These are phyloP conservation scores for Mamestra configurata DNA, from an alignment of 1,140 invertebrate genomes.

Conservation along the genomic window DNA sequence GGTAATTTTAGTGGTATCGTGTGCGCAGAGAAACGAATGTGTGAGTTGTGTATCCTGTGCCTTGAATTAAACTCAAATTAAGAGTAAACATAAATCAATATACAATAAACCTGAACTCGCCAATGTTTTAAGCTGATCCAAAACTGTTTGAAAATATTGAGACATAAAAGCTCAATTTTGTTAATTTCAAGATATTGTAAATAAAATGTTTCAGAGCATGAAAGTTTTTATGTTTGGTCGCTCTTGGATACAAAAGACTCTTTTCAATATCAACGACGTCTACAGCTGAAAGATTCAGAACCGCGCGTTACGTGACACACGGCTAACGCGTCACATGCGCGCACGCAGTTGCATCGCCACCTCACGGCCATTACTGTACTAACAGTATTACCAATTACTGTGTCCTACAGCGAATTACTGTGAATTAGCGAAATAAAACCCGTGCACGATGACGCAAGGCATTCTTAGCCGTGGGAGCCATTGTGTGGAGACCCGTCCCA, in stretches of 20 bases:
- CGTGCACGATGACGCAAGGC: constrained; percentile 32
- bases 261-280: not conserved
- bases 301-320: not conserved
- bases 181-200: too few species aligned
- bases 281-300: not conserved
- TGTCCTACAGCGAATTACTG: constrained; percentile 17
- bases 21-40: constrained; percentile 5
- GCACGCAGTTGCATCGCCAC: not conserved
- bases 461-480: constrained; percentile 42
- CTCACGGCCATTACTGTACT: constrained; percentile 5
- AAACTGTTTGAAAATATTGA: too few species aligned
- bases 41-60: constrained; percentile 24
- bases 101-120: too few species aligned
- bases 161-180: too few species aligned
- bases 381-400: constrained; percentile 15
- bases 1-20: not conserved
- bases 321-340: not conserved
- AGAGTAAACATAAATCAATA: not conserved
- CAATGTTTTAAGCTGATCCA: too few species aligned
- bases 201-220: too few species aligned
- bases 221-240: too few species aligned
- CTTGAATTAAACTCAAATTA: not conserved
- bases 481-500: not conserved
- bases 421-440: constrained; percentile 28
- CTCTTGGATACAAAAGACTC: too few species aligned